Evolutionary conservation across 1,140 invertebrate genomes (phyloP).

Genomic region (Bombus huntii): DNA sequence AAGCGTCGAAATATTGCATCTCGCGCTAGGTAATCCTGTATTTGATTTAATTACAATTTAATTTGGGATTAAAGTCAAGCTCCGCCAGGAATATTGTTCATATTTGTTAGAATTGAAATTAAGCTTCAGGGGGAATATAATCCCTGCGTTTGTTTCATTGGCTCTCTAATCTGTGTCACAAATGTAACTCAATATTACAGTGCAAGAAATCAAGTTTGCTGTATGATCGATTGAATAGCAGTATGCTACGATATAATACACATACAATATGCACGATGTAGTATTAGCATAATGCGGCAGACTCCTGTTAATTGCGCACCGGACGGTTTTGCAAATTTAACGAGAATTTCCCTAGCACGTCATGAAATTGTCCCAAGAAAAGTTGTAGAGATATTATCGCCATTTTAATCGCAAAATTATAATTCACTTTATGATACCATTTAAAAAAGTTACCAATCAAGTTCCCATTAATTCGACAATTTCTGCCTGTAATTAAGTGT

Average conservation of each 20-base stretch:
- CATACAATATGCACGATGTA: background rate
- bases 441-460: background rate
- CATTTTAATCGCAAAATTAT: background rate
- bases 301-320: background rate
- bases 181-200: background rate
- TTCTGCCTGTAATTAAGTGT: background rate
- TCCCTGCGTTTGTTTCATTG: background rate
- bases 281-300: background rate
- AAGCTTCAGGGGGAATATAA: background rate
- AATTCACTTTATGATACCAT: background rate
- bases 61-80: background rate
- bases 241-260: background rate
- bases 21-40: background rate
- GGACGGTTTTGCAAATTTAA: background rate
- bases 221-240: slow-evolving; percentile 8
- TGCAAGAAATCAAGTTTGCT: background rate
- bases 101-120: background rate
- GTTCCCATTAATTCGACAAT: background rate
- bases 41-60: background rate
- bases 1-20: background rate
- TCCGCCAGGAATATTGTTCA: background rate
- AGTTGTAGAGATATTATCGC: background rate
- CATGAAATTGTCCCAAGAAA: background rate
- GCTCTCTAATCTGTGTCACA: background rate
- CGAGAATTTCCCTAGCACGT: background rate